phyloP scores from a whole-genome alignment of 2,113 vertebrate genomes.

The Xiphophorus hellerii region DNA sequence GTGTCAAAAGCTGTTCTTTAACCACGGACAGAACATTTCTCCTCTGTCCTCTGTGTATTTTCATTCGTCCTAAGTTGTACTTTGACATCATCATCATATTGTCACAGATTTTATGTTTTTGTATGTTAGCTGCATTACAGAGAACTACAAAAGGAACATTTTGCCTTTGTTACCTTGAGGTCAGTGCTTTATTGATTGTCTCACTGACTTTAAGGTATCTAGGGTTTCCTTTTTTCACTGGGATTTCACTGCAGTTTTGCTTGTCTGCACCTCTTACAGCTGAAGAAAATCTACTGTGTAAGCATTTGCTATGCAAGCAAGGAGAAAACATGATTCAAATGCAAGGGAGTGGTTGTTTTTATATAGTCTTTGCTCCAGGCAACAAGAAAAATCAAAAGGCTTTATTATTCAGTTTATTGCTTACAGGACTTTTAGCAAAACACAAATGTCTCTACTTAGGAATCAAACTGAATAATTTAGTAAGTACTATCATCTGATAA shows the following conservation, averaged over 20 bases:
- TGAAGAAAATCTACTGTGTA: constrained; percentile 54
- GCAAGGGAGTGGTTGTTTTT: constrained; percentile 8
- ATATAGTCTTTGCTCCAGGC: constrained; percentile 24
- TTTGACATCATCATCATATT: constrained; percentile 40
- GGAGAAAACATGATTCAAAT: neutral
- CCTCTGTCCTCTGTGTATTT: constrained; percentile 26
- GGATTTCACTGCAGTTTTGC: constrained; percentile 17
- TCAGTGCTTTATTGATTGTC: constrained; percentile 48
- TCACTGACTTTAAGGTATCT: constrained; percentile 31
- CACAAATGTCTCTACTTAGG: neutral
- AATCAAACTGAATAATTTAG: neutral
- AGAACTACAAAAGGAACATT: neutral
- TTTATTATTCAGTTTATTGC: neutral
- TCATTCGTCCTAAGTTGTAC: neutral
- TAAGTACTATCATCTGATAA: neutral
- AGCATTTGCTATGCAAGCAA: constrained; percentile 26
- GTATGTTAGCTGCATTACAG: constrained; percentile 2
- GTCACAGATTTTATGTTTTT: constrained; percentile 25
- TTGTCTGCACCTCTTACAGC: constrained; percentile 51
- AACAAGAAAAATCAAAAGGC: constrained; percentile 17
- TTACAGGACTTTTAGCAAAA: neutral
- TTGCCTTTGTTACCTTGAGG: constrained; percentile 34
- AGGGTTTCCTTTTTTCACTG: constrained; percentile 46
- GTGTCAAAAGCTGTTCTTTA: constrained; percentile 31
- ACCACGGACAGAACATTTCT: constrained; percentile 40